These are phyloP conservation scores for Parnassius apollo DNA, from an alignment of 2,888 invertebrate genomes.

Conservation along the genomic window DNA sequence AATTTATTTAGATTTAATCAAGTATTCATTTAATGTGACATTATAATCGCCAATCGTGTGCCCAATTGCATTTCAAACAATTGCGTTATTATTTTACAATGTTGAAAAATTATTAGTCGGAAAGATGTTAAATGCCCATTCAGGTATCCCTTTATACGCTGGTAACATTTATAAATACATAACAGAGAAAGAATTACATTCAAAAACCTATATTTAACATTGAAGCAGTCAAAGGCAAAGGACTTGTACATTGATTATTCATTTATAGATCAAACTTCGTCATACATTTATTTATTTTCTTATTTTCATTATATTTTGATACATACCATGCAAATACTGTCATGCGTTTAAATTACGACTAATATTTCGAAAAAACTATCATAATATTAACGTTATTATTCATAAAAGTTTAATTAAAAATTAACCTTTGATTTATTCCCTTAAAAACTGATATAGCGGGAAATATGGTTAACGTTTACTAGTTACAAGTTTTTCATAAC, in stretches of 20 bases:
- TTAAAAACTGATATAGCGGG: slow-evolving; percentile 8
- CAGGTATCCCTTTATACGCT: background rate
- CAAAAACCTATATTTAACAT: slow-evolving; percentile 14
- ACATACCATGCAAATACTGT: slow-evolving; percentile 6
- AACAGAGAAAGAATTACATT: slow-evolving; percentile 14
- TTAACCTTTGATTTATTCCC: slow-evolving; percentile 13
- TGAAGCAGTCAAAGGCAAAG: slow-evolving; percentile 14
- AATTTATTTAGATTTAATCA: too few relatives aligned
- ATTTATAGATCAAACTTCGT: slow-evolving; percentile 1
- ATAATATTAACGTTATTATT: background rate
- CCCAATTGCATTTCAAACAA: too few relatives aligned
- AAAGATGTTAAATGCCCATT: slow-evolving; percentile 12
- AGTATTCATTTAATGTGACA: too few relatives aligned
- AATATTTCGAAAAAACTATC: slow-evolving; percentile 8
- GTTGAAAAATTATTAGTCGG: background rate
- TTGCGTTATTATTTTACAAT: too few relatives aligned
- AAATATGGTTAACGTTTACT: slow-evolving; percentile 14
- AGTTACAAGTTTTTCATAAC: slow-evolving; percentile 37
- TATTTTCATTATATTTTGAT: background rate
- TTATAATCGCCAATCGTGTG: too few relatives aligned
- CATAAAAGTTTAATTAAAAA: slow-evolving; percentile 9
- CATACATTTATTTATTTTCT: background rate
- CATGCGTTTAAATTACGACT: slow-evolving; percentile 7
- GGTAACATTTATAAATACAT: slow-evolving; percentile 8
- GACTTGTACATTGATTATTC: slow-evolving; percentile 7